Base-by-base conservation (phyloP, 2,113 vertebrate species). In the Tragelaphus imberbis region DNA sequence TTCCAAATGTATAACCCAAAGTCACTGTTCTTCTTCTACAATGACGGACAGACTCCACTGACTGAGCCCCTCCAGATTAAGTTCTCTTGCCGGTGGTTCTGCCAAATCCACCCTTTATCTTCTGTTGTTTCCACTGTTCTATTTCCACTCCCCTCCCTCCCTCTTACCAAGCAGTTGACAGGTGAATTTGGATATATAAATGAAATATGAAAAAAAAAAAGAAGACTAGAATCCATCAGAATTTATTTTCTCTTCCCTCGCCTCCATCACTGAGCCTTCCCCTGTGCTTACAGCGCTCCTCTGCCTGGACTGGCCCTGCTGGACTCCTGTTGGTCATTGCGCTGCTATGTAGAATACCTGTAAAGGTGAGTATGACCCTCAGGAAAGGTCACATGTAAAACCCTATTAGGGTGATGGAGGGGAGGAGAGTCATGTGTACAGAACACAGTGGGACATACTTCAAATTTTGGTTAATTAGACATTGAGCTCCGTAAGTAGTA, bases 111-210 rank as follows among this genome's bases (percentile, higher is more conserved):
- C 1, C 5, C 88, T 96, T 14, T 90, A 11, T 96, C 94, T 89
- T 30, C 2, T 92, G 85, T 98, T 89, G 19, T 55, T 81, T 23
- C 30, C 68, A 21, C 4, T 59, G 58, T 58, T 51, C 55, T 49
- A 53, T 58, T 7, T 33, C 3, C 2, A 15, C 30, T 19, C 25
- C 13, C 90, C 53, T 44, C 75, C 84, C 33, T 96, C 94, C 90
- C 97, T 77, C 94, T 94, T 94, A 97, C 97, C 97, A 61, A 97
- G 97, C 79, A 49, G 96, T 95, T 98, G 97, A 98, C 98, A 98
- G 94, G 63, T 97, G 51, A 96, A 97, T 98, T 97, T 97, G 97
- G 97, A 97, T 87, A 96, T 91, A 96, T 51, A 65, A 79, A 33
- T 33, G 61, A 65, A 65, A 89, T 88, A 86, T 25, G 58, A 86